Evolutionary conservation across 35 echinoderm and acorn worm species (phyloP), one percentile per base, ranked within the genome.

Genomic region (Apostichopus japonicus): DNA sequence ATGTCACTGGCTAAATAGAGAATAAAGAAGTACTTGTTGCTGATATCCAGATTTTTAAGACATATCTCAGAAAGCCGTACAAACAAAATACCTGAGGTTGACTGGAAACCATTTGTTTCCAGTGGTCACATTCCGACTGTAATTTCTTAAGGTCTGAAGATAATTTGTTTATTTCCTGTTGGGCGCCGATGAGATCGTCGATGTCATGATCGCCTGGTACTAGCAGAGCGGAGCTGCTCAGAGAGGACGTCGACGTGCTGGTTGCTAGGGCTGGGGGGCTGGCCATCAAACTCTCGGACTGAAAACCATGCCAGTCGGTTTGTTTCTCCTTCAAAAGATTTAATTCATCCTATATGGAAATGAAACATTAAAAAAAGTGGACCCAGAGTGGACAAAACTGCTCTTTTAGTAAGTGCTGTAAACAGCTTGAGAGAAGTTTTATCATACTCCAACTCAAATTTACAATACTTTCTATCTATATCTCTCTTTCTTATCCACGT

Each of bases 91-190:
- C 90, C 90, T 79, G 72, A 23, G n/a, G 70, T 24, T 86, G 61
- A 21, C 77, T 87, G 7, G 84, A 63, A 21, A 90, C 96, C 83
- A 94, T 55, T 61, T 94, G 90, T 57, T 93, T 96, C 97, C 93
- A 95, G 70, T 95, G 93, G 61, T 92, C 79, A 79, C 97, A 99
- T 90, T 99, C 97, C 17, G 93, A 54, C 57, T 92, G 87, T 23
- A 95, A 15, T 6, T 90, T 59, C 1, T 75, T 78, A 24, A 99
- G 78, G 78, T 99, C 97, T 84, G 91, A 75, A 13, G 95, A 95
- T 44, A 99, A 56, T 80, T 93, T 82, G 71, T 99, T 99, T 84
- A 99, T 95, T 79, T 99, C 97, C 90, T 94, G 93, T 63, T 99
- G 97, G 16, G 97, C 96, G n/a, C 88, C 93, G 87, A 99, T 99